Conservation (phyloP, 2,113 vertebrate genomes). For the Centrocercus urophasianus region DNA sequence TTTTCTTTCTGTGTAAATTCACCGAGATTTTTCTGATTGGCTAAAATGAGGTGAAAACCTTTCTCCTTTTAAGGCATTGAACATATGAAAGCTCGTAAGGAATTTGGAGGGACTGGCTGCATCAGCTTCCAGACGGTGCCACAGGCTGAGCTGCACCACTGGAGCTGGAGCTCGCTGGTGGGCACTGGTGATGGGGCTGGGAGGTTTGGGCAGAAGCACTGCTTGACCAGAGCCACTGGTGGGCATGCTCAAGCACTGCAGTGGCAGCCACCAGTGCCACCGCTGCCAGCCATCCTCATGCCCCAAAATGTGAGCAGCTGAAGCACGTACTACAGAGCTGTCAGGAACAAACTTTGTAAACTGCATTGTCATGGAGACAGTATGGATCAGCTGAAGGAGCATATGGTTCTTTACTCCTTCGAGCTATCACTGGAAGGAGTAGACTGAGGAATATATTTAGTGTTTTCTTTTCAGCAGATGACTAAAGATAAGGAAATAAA, state of each 20-base stretch:
- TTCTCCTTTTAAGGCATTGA: not conserved
- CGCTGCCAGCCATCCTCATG: not conserved
- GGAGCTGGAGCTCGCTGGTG: not conserved
- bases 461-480: constrained; percentile 66
- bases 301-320: not conserved
- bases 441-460: constrained; percentile 70
- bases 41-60: not conserved
- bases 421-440: constrained; percentile 73
- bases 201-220: not conserved
- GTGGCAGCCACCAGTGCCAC: not conserved
- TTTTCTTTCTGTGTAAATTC: not conserved
- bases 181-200: not conserved
- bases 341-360: constrained; percentile 63
- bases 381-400: constrained; percentile 68
- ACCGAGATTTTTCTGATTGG: not conserved
- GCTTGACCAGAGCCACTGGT: not conserved
- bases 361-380: constrained; percentile 76
- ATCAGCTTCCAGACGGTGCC: not conserved
- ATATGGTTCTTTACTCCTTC: constrained; percentile 76
- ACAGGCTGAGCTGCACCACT: not conserved
- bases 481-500: constrained; percentile 73
- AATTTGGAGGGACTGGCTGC: not conserved
- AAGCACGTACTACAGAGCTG: constrained; percentile 40
- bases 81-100: not conserved
- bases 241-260: not conserved